Conservation (phyloP, 2,797 vertebrate species). For the Meriones psammophilus region DNA sequence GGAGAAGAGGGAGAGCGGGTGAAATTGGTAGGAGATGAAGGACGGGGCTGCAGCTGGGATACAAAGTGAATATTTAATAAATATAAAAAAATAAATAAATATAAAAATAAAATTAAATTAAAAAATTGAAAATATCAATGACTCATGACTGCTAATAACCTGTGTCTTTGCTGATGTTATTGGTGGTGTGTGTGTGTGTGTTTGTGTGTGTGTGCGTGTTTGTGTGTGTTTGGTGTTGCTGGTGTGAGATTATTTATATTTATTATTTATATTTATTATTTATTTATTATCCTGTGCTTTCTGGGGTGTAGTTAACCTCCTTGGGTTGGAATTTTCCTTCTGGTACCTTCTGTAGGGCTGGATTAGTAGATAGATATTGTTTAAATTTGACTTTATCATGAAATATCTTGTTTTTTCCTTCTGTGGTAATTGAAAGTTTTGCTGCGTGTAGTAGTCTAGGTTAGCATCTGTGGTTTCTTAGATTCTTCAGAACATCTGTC, state of each 20-base stretch:
- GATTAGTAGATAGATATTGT: neutral
- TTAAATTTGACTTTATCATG: neutral
- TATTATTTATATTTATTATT: too few species aligned
- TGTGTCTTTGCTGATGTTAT: too few species aligned
- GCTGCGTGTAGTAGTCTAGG: neutral
- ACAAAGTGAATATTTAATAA: too few species aligned
- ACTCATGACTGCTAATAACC: neutral
- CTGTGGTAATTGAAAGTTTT: neutral
- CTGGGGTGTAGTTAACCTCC: neutral
- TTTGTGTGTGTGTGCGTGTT: neutral
- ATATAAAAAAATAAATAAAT: too few species aligned
- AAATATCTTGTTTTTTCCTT: neutral
- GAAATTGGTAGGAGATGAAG: too few species aligned
- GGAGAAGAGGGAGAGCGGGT: too few species aligned
- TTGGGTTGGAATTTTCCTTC: neutral
- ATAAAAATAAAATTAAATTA: too few species aligned
- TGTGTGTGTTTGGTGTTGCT: neutral
- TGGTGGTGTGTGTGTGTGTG: neutral
- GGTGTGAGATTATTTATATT: neutral
- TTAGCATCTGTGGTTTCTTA: neutral
- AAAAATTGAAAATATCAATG: neutral
- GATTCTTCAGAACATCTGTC: neutral
- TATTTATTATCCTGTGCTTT: neutral
- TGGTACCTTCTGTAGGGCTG: neutral
- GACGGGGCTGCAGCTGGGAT: too few species aligned